These are phyloP conservation scores for Cheilosia impressa DNA, from an alignment of 2,888 invertebrate species.

Conservation along the genomic window DNA sequence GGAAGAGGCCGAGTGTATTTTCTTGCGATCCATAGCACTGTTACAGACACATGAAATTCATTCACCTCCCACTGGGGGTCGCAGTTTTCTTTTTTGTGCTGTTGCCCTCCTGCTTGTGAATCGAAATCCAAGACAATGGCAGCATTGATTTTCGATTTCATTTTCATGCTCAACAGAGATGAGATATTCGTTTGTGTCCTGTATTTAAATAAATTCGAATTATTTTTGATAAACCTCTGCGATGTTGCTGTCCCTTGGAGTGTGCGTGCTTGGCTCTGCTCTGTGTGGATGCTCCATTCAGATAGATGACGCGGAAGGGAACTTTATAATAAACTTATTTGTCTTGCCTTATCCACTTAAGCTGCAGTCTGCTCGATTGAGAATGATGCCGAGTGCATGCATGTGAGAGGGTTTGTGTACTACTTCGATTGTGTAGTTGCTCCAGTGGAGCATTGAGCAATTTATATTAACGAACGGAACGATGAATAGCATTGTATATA, in stretches of 20 bases:
- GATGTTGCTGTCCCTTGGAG: background rate
- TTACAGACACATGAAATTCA: slow-evolving; percentile 39
- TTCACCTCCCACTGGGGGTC: slow-evolving; percentile 17
- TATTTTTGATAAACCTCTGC: slow-evolving; percentile 59
- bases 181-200: slow-evolving; percentile 47
- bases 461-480: slow-evolving; percentile 66
- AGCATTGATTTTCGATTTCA: slow-evolving; percentile 62
- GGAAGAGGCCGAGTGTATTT: slow-evolving; percentile 9
- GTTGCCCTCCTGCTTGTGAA: too few relatives aligned
- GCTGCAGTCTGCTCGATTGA: slow-evolving; percentile 52
- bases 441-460: slow-evolving; percentile 53
- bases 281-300: slow-evolving; percentile 15
- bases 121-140: slow-evolving; percentile 27
- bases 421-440: slow-evolving; percentile 28
- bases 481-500: slow-evolving; percentile 45
- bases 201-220: slow-evolving; percentile 58
- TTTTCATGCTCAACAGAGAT: slow-evolving; percentile 36
- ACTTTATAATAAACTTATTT: slow-evolving; percentile 72
- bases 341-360: slow-evolving; percentile 72
- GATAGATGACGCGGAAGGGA: slow-evolving; percentile 41
- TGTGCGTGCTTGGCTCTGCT: slow-evolving; percentile 23
- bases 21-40: slow-evolving; percentile 28
- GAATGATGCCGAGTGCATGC: slow-evolving; percentile 35
- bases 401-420: slow-evolving; percentile 17
- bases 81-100: background rate